Percentiles rank a stretch among this genome's conserved stretches.
These are phyloP conservation scores for Rhinogobio ventralis DNA, from an alignment of 2,797 vertebrate species.

Conservation along the genomic window DNA sequence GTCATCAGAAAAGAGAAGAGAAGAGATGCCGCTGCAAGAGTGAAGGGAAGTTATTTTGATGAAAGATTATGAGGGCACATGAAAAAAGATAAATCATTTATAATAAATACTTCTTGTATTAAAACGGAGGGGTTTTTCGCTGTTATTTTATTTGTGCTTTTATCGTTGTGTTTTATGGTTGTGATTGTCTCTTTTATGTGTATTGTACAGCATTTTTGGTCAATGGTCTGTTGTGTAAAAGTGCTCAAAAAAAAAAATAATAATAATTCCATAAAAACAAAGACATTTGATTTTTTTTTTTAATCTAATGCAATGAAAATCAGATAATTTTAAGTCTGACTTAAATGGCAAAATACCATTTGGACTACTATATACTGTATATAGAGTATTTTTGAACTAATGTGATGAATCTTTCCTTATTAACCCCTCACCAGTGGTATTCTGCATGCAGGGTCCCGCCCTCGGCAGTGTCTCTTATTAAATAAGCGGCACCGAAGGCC, in stretches of 20 bases:
- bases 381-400: background rate
- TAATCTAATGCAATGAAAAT: background rate
- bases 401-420: background rate
- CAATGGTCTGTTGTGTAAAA: too few species aligned
- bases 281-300: background rate
- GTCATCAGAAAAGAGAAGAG: too few species aligned
- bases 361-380: background rate
- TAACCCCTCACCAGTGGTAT: background rate
- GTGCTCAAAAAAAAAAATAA: too few species aligned
- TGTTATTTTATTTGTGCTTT: too few species aligned
- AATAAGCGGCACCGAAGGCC: constrained; percentile 71
- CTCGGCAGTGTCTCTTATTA: constrained; percentile 67
- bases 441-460: constrained; percentile 8
- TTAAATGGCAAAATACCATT: background rate
- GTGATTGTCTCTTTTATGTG: too few species aligned
- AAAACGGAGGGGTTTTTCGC: too few species aligned
- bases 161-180: too few species aligned
- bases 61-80: background rate
- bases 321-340: background rate
- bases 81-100: background rate
- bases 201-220: too few species aligned
- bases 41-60: background rate
- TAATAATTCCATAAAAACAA: background rate
- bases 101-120: background rate
- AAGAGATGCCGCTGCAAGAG: background rate